Base-by-base conservation (phyloP, 2,888 invertebrate genomes). In the Chaetogeoica ovagalla region DNA sequence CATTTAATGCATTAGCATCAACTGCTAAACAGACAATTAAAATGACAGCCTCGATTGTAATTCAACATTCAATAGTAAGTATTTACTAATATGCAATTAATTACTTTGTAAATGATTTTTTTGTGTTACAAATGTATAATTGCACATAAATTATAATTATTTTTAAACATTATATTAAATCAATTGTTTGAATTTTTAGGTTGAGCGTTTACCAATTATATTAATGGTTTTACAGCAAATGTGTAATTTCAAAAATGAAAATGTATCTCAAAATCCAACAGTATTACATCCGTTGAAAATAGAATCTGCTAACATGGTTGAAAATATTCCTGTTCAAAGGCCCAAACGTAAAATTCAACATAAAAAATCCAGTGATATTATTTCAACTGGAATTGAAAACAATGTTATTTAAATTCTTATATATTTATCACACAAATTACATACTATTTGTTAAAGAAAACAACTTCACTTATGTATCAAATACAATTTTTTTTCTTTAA, bases 1-100 rank as follows among this genome's bases (percentile, higher is more conserved):
- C 79, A 5, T 71, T 63, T 13, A 79, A 63, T 70, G 79, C 70
- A 52, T 9, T 79, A 55, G 55, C 63, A 2, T 70, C 69, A 39
- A 79, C 70, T 5, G 70, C 63, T 5, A 79, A 79, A 63, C 79
- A 79, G 55, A 79, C 70, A 15, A 71, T 79, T 79, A 63, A 71
- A 43, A 63, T 79, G 63, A 71, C 70, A 21, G 63, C 70, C 21
- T 70, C 79, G 15, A 63, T 79, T 39, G 63, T 79, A 52, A 37
- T 71, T 4, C 70, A 79, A 9, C 70, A 79, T n/a, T 63, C 70
- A 55, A 2, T 57, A 21, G 79, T 75, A 75, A 75, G 19, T 68
- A 59, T 75, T 1, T 43, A 30, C 30, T 23, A 23, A 39, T 57
- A 23, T 43, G 23, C 6, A 17, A 48, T 48, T 43, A 62, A n/a